Base-by-base conservation (phyloP, 2,888 invertebrate genomes). In the Drosophila cognata region DNA sequence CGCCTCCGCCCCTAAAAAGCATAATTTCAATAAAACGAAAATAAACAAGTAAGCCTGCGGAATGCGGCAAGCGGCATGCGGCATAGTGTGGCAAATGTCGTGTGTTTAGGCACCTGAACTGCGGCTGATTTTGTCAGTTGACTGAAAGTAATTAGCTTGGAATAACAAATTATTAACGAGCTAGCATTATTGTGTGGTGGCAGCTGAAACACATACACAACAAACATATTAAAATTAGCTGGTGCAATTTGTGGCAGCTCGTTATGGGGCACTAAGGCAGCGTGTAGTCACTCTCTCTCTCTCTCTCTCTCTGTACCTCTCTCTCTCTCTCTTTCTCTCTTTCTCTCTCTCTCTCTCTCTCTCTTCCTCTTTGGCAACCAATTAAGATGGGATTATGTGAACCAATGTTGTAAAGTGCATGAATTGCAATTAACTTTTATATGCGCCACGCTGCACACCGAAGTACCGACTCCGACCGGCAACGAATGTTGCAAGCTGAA, bases 11-110 rank as follows among this genome's bases (percentile, higher is more conserved):
- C 28, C 16, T 18, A 13, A 53, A 56, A 64, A 69, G 50, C 68
- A 79, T 72, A 76, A 79, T 81, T 81, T 81, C 73, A 78, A 81
- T 81, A 73, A 73, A 79, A 60, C 71, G 57, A 75, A 65, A 58
- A 75, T 73, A 73, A 70, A 79, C 77, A 77, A 35, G 46, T 33
- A 38, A 11, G 67, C 71, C 56, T 55, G 46, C 46, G 36, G 60
- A 53, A 56, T 48, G 52, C 50, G 59, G 41, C 55, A 72, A 51
- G 52, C 43, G 69, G 69, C 74, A 55, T 21, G 57, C 28, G 56
- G 21, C 52, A 74, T 61, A 38, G 46, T 52, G 31, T 51, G 43
- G 53, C 63, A 51, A 28, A 50, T 56, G 60, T 50, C 65, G 60
- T 60, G 38, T 51, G 35, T 13, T 21, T 8, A 28, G 43, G 13